These are phyloP conservation scores for Phortica magna DNA, from an alignment of 2,888 invertebrate genomes.

Conservation along the genomic window DNA sequence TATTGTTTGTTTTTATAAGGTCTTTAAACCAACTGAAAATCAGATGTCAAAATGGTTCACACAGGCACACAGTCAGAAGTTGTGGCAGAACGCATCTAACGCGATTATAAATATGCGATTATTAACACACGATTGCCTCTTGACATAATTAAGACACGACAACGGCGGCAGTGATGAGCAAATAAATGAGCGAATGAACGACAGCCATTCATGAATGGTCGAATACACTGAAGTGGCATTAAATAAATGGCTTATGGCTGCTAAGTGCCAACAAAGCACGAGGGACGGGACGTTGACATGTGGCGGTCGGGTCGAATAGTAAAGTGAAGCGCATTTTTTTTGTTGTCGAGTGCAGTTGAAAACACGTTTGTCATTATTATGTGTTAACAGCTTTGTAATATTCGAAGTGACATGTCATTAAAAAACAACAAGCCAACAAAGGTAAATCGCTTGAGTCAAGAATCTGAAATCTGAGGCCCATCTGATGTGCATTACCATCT, in stretches of 20 bases:
- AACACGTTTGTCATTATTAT: conserved; percentile 39
- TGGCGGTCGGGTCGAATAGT: conserved; percentile 3
- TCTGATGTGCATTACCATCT: no score
- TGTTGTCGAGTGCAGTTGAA: not conserved
- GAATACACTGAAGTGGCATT: not conserved
- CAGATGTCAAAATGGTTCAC: conserved; percentile 18
- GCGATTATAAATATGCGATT: conserved; percentile 74
- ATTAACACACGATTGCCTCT: conserved; percentile 73
- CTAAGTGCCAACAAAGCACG: conserved; percentile 8
- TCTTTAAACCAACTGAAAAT: conserved; percentile 15
- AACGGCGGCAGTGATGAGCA: conserved; percentile 47
- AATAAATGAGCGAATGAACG: conserved; percentile 52
- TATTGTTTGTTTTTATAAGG: conserved; percentile 26
- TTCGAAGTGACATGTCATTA: conserved; percentile 45
- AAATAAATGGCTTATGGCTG: conserved; percentile 15
- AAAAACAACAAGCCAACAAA: conserved; percentile 37
- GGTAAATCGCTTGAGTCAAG: no score
- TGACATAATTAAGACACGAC: conserved; percentile 70
- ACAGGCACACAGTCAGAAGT: not conserved
- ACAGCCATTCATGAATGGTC: not conserved
- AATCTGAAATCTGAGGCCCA: no score
- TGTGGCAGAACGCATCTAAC: conserved; percentile 57
- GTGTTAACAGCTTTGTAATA: conserved; percentile 60
- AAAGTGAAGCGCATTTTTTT: not conserved
- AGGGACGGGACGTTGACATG: conserved; percentile 3